A percentile compares a stretch with the other conserved stretches of the same genome.
Conservation (phyloP, 2,113 vertebrate genomes). For the Melanerpes formicivorus region DNA sequence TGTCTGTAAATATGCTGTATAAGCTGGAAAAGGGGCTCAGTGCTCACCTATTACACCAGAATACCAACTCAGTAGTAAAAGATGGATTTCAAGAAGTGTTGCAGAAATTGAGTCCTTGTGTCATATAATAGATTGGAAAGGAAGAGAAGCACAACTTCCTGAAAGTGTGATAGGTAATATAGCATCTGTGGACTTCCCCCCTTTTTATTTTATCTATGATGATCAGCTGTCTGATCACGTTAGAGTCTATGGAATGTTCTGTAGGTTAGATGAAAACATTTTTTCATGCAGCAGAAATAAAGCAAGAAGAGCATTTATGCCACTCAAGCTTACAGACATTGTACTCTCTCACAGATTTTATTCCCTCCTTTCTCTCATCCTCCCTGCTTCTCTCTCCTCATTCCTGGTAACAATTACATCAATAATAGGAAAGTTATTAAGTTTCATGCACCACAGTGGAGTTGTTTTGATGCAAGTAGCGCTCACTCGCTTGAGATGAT, state of each 20-base stretch:
- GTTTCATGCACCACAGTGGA: slow-evolving; percentile 1
- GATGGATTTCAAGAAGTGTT: not conserved
- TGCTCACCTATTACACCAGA: not conserved
- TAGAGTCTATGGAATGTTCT: slow-evolving; percentile 43
- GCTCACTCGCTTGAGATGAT: slow-evolving; percentile 19
- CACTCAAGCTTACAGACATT: slow-evolving; percentile 5
- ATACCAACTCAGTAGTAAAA: not conserved
- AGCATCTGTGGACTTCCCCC: not conserved
- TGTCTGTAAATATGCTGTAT: not conserved
- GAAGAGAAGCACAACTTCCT: not conserved
- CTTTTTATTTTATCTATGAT: slow-evolving; percentile 35
- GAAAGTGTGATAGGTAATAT: not conserved
- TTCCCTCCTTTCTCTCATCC: not conserved
- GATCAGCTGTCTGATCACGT: slow-evolving; percentile 63
- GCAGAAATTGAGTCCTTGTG: not conserved
- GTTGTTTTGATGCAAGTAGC: slow-evolving; percentile 52
- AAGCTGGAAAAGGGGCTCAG: not conserved
- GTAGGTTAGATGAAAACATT: slow-evolving; percentile 45
- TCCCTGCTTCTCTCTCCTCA: not conserved
- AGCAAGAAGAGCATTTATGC: slow-evolving; percentile 37
- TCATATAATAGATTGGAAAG: slow-evolving; percentile 13
- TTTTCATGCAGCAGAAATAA: slow-evolving; percentile 20
- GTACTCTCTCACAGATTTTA: not conserved
- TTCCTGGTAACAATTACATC: slow-evolving; percentile 36
- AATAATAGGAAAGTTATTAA: slow-evolving; percentile 5